Conservation (phyloP, 2,797 vertebrate genomes). For the Gastrophryne carolinensis region DNA sequence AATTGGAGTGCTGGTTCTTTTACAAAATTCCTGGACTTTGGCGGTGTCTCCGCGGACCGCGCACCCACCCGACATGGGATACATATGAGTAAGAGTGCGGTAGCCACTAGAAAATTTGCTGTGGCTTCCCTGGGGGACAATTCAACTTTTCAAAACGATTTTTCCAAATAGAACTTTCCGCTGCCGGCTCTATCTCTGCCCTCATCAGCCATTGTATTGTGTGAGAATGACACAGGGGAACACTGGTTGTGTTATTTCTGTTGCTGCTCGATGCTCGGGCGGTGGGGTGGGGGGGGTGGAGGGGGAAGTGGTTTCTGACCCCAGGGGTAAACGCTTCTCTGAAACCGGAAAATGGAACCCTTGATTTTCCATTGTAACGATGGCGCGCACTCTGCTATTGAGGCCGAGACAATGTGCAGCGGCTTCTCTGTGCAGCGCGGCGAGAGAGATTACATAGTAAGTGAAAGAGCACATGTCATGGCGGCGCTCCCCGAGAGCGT, state of each 20-base stretch:
- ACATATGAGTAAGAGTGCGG: no score
- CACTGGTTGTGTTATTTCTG: conserved; percentile 4
- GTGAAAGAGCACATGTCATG: background rate
- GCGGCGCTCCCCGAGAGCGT: no score
- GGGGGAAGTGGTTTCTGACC: conserved; percentile 83
- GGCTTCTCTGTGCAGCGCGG: background rate
- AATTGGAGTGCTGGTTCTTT: no score
- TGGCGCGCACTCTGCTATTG: background rate
- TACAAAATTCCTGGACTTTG: no score
- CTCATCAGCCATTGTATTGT: background rate
- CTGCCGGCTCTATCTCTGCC: background rate
- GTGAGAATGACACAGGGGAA: background rate
- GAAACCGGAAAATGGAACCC: conserved; percentile 87
- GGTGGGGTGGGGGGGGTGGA: background rate
- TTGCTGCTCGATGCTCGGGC: conserved; percentile 66
- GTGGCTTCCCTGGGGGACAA: no score
- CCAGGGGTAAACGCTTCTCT: conserved; percentile 79
- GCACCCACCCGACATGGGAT: no score
- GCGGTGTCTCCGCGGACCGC: no score
- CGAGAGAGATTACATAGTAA: background rate
- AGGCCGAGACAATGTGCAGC: background rate
- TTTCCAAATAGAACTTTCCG: background rate
- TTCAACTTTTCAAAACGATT: no score
- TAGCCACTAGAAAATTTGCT: no score
- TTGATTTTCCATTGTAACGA: conserved; percentile 61